Evolutionary conservation across 2,888 invertebrate genomes (phyloP).

Genomic region (Dendrolimus pini): DNA sequence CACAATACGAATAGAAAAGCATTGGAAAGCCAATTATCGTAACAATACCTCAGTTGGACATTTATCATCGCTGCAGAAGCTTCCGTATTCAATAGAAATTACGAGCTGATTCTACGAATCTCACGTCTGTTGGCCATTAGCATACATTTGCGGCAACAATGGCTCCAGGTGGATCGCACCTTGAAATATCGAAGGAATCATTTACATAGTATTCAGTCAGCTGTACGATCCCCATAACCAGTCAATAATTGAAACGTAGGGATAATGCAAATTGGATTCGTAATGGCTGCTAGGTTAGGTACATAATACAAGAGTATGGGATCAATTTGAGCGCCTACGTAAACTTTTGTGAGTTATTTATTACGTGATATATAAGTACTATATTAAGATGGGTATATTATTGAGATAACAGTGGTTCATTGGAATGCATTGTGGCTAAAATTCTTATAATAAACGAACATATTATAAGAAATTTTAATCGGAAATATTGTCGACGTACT

Average conservation of each 20-base stretch:
- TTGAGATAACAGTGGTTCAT: too few species aligned
- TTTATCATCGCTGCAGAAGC: background rate
- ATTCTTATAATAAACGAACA: too few species aligned
- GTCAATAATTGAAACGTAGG: background rate
- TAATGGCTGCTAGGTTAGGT: background rate
- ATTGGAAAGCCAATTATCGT: background rate
- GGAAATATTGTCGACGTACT: too few species aligned
- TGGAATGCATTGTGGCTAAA: too few species aligned
- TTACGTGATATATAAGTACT: too few species aligned
- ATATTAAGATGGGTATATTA: too few species aligned
- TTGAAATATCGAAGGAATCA: constrained; percentile 29
- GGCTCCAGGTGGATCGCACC: constrained; percentile 16
- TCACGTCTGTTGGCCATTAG: constrained; percentile 20
- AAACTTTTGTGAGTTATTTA: too few species aligned
- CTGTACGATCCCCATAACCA: constrained; percentile 4
- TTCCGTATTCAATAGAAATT: constrained; percentile 12
- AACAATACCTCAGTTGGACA: background rate
- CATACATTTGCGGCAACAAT: constrained; percentile 32
- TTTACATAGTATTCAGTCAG: constrained; percentile 33
- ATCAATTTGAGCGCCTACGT: too few species aligned
- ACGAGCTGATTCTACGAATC: constrained; percentile 17
- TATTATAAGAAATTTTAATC: too few species aligned
- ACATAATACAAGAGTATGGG: too few species aligned
- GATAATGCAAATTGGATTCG: background rate
- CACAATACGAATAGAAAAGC: background rate